These are phyloP conservation scores for Stichopus horrens DNA, from an alignment of 53 echinoderm and acorn worm genomes.

Conservation along the genomic window DNA sequence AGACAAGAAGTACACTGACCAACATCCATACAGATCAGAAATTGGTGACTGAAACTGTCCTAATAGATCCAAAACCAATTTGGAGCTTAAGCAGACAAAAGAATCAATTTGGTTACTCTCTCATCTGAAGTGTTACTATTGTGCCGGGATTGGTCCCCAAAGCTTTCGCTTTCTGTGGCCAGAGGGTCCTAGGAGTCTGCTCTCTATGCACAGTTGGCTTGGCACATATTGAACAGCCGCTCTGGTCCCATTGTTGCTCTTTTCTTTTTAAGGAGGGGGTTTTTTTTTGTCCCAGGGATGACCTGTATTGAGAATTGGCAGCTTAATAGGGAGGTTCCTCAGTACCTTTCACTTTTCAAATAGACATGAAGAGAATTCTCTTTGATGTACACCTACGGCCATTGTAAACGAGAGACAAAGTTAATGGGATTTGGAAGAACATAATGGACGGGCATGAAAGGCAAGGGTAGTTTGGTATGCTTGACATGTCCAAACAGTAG, in stretches of 20 bases:
- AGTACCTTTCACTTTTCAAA: not conserved
- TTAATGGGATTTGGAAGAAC: constrained; percentile 33
- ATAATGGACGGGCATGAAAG: constrained; percentile 11
- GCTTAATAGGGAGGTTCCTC: constrained; percentile 19
- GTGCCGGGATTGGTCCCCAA: constrained; percentile 31
- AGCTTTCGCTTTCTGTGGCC: not conserved
- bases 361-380: not conserved
- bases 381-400: constrained; percentile 11
- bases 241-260: not conserved
- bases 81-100: constrained; percentile 27
- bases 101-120: constrained; percentile 38
- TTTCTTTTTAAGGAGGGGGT: not conserved
- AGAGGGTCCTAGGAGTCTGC: not conserved
- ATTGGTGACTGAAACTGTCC: constrained; percentile 14
- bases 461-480: not conserved
- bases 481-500: constrained; percentile 13
- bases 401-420: constrained; percentile 22
- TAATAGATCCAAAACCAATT: constrained; percentile 35
- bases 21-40: not conserved
- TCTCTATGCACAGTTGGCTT: constrained; percentile 28
- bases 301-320: not conserved
- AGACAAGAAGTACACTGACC: not conserved
- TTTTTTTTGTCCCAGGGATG: not conserved
- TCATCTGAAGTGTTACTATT: constrained; percentile 25
- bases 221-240: constrained; percentile 18